Evolutionary conservation across 2,113 vertebrate species (phyloP), one percentile per base, ranked within the genome.

Genomic region (Sylvietta virens): DNA sequence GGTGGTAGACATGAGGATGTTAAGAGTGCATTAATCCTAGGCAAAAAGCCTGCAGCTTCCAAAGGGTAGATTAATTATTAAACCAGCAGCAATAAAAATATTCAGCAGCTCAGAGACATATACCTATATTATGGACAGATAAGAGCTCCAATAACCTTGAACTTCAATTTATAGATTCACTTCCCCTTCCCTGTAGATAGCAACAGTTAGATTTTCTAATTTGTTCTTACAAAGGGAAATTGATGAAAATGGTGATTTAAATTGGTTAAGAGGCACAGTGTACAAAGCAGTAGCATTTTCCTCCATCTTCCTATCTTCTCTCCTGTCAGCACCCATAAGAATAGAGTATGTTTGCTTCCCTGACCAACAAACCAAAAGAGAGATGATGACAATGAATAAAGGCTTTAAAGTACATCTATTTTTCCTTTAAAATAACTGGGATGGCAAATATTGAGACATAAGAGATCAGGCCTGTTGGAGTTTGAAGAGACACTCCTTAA

Each of bases 21-120:
- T 69, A 84, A 53, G 61, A 87, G 65, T 14, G 69, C 81, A 87
- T 92, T 92, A 94, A 95, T 85, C 58, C 65, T 30, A 71, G 89
- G 81, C 81, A 85, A 60, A 91, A 89, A 56, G 83, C 54, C 81
- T 79, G 44, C 56, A 85, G 48, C 73, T 92, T 89, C 81, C 57
- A 95, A 72, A 76, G 48, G 48, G 65, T 35, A 79, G 61, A 89
- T 97, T 71, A 96, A 97, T 96, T 95, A 96, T 95, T 97, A 95
- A 97, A 89, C 86, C 57, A 85, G 44, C 53, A 89, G 77, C 73
- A 81, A 89, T 87, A 86, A 84, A 95, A 94, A 62, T 81, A 86
- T 60, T 88, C 60, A 74, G 72, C 40, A 67, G 48, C 69, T 94
- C 51, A 81, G 48, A 79, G 26, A 61, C 31, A n/a, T 53, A 28